Percentiles rank a stretch among this genome's conserved stretches.
Evolutionary conservation across 2,797 vertebrate species (phyloP).

Genomic region (Zenarchopterus dispar): DNA sequence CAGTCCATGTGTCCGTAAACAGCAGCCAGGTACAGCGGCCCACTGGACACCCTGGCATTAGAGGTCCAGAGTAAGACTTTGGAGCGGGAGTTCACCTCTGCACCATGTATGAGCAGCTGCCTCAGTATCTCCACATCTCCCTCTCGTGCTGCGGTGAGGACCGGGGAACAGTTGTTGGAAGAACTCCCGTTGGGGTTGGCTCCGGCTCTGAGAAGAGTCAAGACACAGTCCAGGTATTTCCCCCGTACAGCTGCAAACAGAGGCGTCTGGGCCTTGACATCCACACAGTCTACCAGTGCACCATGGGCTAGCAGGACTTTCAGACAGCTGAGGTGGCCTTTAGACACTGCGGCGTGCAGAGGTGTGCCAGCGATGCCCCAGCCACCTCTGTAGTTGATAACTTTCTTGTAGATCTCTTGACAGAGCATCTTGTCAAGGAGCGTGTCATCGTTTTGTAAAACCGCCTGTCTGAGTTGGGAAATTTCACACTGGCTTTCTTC

Average conservation of each 20-base stretch:
- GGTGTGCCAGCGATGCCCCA: constrained; percentile 92
- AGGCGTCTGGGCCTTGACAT: constrained; percentile 94
- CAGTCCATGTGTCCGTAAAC: constrained; percentile 92
- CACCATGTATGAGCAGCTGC: constrained; percentile 87
- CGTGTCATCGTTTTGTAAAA: constrained; percentile 82
- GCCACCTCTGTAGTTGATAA: constrained; percentile 89
- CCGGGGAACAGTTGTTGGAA: constrained; percentile 90
- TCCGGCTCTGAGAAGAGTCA: constrained; percentile 86
- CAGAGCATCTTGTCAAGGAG: constrained; percentile 84
- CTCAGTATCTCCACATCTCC: constrained; percentile 83
- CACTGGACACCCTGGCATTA: constrained; percentile 84
- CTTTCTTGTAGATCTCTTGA: constrained; percentile 87
- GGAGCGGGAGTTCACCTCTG: constrained; percentile 87
- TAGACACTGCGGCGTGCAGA: constrained; percentile 87
- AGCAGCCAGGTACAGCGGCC: constrained; percentile 91
- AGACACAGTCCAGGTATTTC: constrained; percentile 89
- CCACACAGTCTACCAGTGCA: constrained; percentile 88
- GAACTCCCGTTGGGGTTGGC: constrained; percentile 87
- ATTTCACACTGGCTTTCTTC: constrained; percentile 75
- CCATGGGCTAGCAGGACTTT: constrained; percentile 88
- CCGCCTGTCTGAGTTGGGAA: constrained; percentile 83
- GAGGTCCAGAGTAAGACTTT: constrained; percentile 86
- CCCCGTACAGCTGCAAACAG: constrained; percentile 91
- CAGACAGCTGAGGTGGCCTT: constrained; percentile 85
- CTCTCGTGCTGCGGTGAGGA: constrained; percentile 89